Evolutionary conservation across 2,888 invertebrate species (phyloP), one percentile per base, ranked within the genome.

Genomic region (Megalurothrips usitatus): DNA sequence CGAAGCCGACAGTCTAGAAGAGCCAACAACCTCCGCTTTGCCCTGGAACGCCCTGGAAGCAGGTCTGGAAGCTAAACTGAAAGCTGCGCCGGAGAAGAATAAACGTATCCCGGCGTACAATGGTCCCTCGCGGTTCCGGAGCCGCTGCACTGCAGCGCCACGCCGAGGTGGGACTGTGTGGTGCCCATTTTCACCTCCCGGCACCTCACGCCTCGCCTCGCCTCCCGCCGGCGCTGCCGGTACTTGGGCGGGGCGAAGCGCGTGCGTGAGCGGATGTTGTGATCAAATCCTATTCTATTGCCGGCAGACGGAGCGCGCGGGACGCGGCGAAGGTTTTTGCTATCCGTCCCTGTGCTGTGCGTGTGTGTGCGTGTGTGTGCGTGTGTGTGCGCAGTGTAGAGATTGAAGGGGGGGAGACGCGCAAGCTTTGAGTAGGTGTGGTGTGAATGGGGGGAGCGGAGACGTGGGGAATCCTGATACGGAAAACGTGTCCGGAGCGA

Each of bases 221-320:
- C 23, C 23, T 3, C 23, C 23, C 11, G 8, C 23, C 1, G 9
- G 68, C 8, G 68, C 68, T 8, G 0, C 23, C 23, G 23, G 68
- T 9, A 26, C 9, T 12, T 23, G 10, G 58, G 14, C 26, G 26
- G 4, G 23, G 23, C 68, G 68, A 26, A 75, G 68, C 26, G 23
- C 26, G 23, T 26, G 26, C 26, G 68, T 26, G 68, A 75, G 68
- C 23, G 26, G 68, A 75, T 75, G 68, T 75, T 75, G 68, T 75
- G 68, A 75, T 75, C 68, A 75, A 75, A 75, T 75, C 68, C 68
- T 26, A 75, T 26, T 26, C 68, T 26, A 58, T 58, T 17, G 68
- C 68, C 23, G 68, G 26, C 23, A 26, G 68, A 75, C 23, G 26
- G 12, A 23, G 68, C 58, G 17, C 52, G 17, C 52, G 17, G 14